These are phyloP conservation scores for Centropus bengalensis DNA, from an alignment of 2,113 vertebrate genomes.

Conservation along the genomic window DNA sequence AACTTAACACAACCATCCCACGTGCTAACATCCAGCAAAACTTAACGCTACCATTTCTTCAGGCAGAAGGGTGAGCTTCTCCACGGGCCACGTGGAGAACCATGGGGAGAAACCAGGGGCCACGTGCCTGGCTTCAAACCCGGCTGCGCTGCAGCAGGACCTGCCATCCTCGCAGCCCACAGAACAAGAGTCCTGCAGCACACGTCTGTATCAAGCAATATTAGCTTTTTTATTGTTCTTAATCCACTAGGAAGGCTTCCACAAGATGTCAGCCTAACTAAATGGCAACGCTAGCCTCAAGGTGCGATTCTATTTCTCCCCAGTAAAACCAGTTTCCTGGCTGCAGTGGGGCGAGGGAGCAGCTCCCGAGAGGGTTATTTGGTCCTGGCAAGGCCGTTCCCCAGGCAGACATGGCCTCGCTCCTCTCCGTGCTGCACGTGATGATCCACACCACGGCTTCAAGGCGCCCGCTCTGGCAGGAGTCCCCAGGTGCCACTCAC, in stretches of 20 bases:
- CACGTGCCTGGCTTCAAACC: rapidly evolving
- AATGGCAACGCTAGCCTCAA: constrained; percentile 43
- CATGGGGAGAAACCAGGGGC: no score
- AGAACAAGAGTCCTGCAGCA: neutral
- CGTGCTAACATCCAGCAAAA: rapidly evolving
- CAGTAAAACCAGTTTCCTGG: neutral
- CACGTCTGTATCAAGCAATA: neutral
- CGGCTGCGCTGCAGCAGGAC: rapidly evolving
- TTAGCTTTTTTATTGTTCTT: constrained; percentile 5
- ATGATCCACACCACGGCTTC: rapidly evolving
- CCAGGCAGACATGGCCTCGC: neutral
- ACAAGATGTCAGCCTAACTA: constrained; percentile 73
- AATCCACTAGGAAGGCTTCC: constrained; percentile 61
- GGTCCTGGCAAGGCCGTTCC: neutral
- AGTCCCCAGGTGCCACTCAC: neutral
- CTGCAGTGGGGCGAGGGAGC: neutral
- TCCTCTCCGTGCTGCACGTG: rapidly evolving
- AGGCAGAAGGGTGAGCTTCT: neutral
- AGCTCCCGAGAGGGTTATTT: neutral
- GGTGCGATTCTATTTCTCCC: constrained; percentile 5
- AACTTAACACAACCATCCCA: rapidly evolving
- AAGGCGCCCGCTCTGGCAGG: neutral
- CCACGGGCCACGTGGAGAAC: no score
- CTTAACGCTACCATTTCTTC: rapidly evolving
- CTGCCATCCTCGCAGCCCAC: neutral